Conservation (phyloP, 2,888 invertebrate genomes). For the Drosophila merina region DNA sequence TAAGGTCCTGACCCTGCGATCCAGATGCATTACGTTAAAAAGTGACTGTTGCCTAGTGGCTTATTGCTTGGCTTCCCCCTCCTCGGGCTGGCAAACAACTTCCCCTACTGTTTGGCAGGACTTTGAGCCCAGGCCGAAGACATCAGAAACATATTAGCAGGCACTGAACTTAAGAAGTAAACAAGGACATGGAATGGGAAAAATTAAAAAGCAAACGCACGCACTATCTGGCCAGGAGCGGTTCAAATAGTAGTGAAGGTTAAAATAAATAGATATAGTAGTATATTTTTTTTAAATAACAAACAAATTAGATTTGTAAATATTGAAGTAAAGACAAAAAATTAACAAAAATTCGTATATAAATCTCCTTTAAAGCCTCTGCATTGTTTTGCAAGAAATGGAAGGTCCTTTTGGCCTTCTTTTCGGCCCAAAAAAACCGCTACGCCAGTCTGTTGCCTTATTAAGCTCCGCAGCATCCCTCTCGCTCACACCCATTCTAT, state of each 20-base stretch:
- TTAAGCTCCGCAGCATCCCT: slow-evolving; percentile 16
- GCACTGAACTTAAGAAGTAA: slow-evolving; percentile 46
- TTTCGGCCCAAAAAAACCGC: slow-evolving; percentile 3
- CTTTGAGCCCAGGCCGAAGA: slow-evolving; percentile 33
- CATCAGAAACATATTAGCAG: slow-evolving; percentile 76
- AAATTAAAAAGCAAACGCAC: slow-evolving; percentile 32
- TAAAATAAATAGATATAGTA: too few species aligned
- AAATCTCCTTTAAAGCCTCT: not conserved
- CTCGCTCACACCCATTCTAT: not conserved
- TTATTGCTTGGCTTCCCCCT: not conserved
- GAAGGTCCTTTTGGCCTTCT: not conserved
- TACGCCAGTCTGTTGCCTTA: not conserved
- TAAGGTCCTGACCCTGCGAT: slow-evolving; percentile 6
- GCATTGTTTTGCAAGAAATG: not conserved
- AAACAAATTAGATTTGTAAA: too few species aligned
- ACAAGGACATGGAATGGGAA: slow-evolving; percentile 9
- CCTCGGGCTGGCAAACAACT: slow-evolving; percentile 10
- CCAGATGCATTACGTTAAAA: slow-evolving; percentile 30
- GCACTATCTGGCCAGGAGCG: slow-evolving; percentile 32
- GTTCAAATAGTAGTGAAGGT: not conserved
- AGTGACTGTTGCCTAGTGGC: slow-evolving; percentile 26
- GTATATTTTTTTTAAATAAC: too few species aligned
- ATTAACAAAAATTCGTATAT: not conserved
- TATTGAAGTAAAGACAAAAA: not conserved
- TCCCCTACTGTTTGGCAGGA: slow-evolving; percentile 17